phyloP scores from a whole-genome alignment of 2,888 invertebrate genomes.

The Chrysodeixis includens region DNA sequence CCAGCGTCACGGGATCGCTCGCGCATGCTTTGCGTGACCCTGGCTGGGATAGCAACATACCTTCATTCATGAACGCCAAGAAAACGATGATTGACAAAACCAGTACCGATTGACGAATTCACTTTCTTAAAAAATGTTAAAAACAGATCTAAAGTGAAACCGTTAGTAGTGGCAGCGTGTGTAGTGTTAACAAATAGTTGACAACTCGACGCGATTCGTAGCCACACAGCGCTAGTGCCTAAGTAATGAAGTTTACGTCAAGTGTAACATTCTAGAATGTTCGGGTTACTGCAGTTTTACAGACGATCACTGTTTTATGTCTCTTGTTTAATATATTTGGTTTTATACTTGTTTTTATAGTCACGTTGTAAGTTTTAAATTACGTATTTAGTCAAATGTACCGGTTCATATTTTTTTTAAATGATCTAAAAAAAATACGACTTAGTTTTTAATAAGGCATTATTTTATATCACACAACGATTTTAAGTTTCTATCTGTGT shows the following conservation, averaged over 20 bases:
- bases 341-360: background rate
- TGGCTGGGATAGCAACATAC: too few relatives aligned
- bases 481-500: too few relatives aligned
- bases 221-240: constrained; percentile 29
- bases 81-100: too few relatives aligned
- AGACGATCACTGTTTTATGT: constrained; percentile 1
- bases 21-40: too few relatives aligned
- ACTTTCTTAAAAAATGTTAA: background rate
- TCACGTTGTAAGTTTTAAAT: background rate
- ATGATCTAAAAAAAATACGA: too few relatives aligned
- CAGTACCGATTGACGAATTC: background rate
- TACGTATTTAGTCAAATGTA: background rate
- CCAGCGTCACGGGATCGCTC: too few relatives aligned
- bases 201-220: constrained; percentile 35
- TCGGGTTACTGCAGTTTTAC: constrained; percentile 19
- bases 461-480: too few relatives aligned
- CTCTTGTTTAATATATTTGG: background rate
- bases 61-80: too few relatives aligned
- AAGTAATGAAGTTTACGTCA: constrained; percentile 55
- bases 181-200: constrained; percentile 53
- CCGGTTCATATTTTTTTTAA: too few relatives aligned
- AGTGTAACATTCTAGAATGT: constrained; percentile 30
- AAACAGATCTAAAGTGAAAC: constrained; percentile 5
- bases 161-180: constrained; percentile 14
- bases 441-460: too few relatives aligned